These are phyloP conservation scores for Girardinus metallicus DNA, from an alignment of 2,797 vertebrate species.

Conservation along the genomic window DNA sequence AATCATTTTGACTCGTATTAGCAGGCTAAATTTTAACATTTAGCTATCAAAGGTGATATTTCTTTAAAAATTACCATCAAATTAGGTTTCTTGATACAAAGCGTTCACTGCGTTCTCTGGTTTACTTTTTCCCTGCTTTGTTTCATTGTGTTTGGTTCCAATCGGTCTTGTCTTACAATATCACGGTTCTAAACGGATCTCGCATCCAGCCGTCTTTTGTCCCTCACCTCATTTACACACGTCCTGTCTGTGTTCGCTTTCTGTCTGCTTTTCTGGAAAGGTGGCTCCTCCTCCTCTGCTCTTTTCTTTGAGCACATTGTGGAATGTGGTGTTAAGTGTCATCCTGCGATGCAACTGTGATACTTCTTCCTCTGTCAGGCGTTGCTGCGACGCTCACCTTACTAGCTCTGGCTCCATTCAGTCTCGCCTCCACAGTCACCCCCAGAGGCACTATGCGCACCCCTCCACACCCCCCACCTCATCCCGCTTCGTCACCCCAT, in stretches of 20 bases:
- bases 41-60: slow-evolving; percentile 12
- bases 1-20: neutral
- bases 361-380: slow-evolving; percentile 75
- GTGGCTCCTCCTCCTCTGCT: slow-evolving; percentile 38
- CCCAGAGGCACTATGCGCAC: slow-evolving; percentile 59
- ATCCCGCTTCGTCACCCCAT: slow-evolving; percentile 24
- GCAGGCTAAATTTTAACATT: slow-evolving; percentile 11
- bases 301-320: slow-evolving; percentile 61
- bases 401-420: slow-evolving; percentile 82
- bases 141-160: slow-evolving; percentile 11
- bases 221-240: slow-evolving; percentile 37
- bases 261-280: slow-evolving; percentile 35
- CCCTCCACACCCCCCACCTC: slow-evolving; percentile 8
- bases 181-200: slow-evolving; percentile 42
- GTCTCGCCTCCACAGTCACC: slow-evolving; percentile 82
- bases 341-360: slow-evolving; percentile 72
- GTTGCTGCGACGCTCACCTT: slow-evolving; percentile 76
- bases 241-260: slow-evolving; percentile 39
- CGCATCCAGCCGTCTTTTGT: slow-evolving; percentile 48
- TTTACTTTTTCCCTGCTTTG: slow-evolving; percentile 3
- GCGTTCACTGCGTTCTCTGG: neutral
- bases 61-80: neutral
- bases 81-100: neutral
- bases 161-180: slow-evolving; percentile 28
- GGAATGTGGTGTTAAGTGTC: slow-evolving; percentile 80